Evolutionary conservation across 2,113 vertebrate species (phyloP).

Genomic region (Ceyx cyanopectus): DNA sequence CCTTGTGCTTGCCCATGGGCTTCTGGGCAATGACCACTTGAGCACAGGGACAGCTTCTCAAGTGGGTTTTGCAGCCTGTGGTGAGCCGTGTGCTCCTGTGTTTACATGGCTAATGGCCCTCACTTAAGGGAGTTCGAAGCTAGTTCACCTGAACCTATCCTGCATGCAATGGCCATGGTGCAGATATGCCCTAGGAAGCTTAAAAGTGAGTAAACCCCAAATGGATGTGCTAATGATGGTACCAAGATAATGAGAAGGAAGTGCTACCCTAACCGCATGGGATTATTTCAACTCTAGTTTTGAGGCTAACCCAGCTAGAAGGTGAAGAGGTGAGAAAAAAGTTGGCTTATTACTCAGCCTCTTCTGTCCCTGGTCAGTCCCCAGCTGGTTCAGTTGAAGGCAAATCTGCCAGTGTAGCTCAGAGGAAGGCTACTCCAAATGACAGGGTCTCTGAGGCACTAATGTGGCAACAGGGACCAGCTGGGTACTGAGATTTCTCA

Average conservation of each 20-base stretch:
- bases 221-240: neutral
- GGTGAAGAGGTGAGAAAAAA: neutral
- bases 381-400: neutral
- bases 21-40: too few relatives aligned
- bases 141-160: neutral
- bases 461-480: neutral
- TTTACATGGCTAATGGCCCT: neutral
- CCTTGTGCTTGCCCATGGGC: accelerated
- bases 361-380: neutral
- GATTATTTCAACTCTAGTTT: neutral
- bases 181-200: neutral
- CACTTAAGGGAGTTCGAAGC: neutral
- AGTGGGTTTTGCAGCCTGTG: neutral
- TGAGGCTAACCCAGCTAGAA: neutral
- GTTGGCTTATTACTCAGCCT: neutral
- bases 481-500: neutral
- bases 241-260: neutral
- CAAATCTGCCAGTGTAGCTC: neutral
- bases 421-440: neutral
- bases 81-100: neutral
- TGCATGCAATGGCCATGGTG: neutral
- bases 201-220: neutral
- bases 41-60: neutral
- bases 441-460: neutral
- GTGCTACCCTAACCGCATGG: neutral